A percentile compares a stretch with the other conserved stretches of the same genome.
phyloP scores from a whole-genome alignment of 92 coral and sea anemone species.

The Pocillopora meandrina region DNA sequence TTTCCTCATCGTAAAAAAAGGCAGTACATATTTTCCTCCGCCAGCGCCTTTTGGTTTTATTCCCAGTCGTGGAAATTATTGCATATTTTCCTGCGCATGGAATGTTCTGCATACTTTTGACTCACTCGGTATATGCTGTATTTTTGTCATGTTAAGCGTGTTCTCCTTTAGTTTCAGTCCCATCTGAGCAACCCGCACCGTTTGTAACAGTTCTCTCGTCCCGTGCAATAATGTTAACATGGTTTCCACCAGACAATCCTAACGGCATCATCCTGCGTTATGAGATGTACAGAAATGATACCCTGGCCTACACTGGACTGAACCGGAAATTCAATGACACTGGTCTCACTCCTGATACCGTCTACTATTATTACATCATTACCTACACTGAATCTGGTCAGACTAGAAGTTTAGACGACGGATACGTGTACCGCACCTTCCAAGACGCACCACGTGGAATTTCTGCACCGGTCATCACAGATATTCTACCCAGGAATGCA shows the following conservation, averaged over 20 bases:
- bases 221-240: slow-evolving; percentile 60
- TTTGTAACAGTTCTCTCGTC: slow-evolving; percentile 61
- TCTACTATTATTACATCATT: slow-evolving; percentile 74
- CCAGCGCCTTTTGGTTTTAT: too few species aligned
- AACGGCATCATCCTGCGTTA: slow-evolving; percentile 83
- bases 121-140: too few species aligned
- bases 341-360: slow-evolving; percentile 75
- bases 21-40: too few species aligned
- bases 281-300: slow-evolving; percentile 88
- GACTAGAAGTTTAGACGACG: slow-evolving; percentile 75
- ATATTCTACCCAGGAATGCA: slow-evolving; percentile 73
- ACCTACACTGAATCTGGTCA: slow-evolving; percentile 86
- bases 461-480: slow-evolving; percentile 63
- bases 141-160: too few species aligned
- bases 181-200: slow-evolving; percentile 94
- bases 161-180: slow-evolving; percentile 48
- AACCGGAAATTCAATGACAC: slow-evolving; percentile 80
- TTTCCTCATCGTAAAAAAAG: too few species aligned
- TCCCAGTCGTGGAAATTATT: too few species aligned
- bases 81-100: too few species aligned
- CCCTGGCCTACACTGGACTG: slow-evolving; percentile 64
- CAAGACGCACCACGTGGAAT: slow-evolving; percentile 84
- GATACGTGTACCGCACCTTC: slow-evolving; percentile 72
- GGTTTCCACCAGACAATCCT: slow-evolving; percentile 94
- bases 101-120: too few species aligned